Base-by-base conservation (phyloP, 2,113 vertebrate species). In the Orientallactaga bullata region DNA sequence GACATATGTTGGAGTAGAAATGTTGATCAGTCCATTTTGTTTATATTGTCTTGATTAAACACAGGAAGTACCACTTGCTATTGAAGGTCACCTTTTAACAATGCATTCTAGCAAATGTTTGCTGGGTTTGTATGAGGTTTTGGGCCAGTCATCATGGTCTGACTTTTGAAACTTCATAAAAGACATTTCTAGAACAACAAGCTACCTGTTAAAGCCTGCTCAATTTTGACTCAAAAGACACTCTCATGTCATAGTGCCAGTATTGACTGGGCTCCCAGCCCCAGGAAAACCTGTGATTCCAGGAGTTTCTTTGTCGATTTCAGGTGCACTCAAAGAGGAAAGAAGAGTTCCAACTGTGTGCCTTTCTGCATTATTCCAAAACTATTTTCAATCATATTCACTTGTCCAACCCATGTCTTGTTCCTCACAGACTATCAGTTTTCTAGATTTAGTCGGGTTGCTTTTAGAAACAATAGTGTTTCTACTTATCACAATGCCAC, bases 361-460 rank as follows among this genome's bases (percentile, higher is more conserved):
- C 74, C 18, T 94, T 71, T 80, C 26, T 69, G 21, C 63, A 35
- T 35, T 63, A 60, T 83, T 89, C 32, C 37, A 81, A 66, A 28
- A 86, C 69, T 51, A 24, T 66, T 69, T 94, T n/a, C 55, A 89
- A 85, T 28, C 23, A 51, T 42, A 60, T 78, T 87, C 61, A 91
- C 18, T 84, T 94, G 18, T 84, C 86, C 5, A 13, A 90, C 4
- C 42, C 24, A 26, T 73, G 37, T 77, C 60, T 88, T 16, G 65
- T 71, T 39, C 66, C 28, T 88, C 21, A 66, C 2, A 89, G 51
- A 66, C 23, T 20, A 6, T 90, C 32, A 61, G 7, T 30, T 93
- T 76, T 68, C 24, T 85, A 82, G 24, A 42, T 39, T 80, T 94
- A 35, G 4, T 17, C 65, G 15, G 73, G 4, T 24, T 74, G 20